phyloP scores from a whole-genome alignment of 2,888 invertebrate species.

The Helleia helle region DNA sequence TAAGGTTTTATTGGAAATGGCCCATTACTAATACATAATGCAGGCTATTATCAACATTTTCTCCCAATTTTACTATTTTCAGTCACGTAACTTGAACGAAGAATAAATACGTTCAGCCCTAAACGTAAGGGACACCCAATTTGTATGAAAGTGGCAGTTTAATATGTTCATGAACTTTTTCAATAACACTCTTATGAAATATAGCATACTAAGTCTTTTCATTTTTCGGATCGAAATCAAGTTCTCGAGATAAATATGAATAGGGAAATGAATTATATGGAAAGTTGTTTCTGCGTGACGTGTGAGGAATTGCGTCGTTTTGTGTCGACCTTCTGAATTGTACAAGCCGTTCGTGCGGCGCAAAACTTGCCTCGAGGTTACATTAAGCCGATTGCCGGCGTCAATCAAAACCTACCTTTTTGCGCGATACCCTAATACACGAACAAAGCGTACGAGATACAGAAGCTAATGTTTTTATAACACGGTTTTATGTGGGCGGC shows the following conservation, averaged over 20 bases:
- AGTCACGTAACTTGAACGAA: slow-evolving; percentile 71
- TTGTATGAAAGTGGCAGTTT: slow-evolving; percentile 37
- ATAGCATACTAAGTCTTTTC: neutral
- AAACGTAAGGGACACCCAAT: slow-evolving; percentile 36
- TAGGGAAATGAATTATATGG: slow-evolving; percentile 70
- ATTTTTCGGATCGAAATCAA: slow-evolving; percentile 31
- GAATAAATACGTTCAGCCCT: slow-evolving; percentile 48
- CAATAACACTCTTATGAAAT: neutral
- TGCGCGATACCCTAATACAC: slow-evolving; percentile 46
- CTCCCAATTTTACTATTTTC: slow-evolving; percentile 73
- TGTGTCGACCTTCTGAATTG: slow-evolving; percentile 68
- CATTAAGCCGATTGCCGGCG: slow-evolving; percentile 71
- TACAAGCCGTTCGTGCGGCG: slow-evolving; percentile 65
- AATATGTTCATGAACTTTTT: too few relatives aligned
- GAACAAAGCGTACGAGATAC: slow-evolving; percentile 34
- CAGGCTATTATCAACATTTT: slow-evolving; percentile 74
- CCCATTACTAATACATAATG: slow-evolving; percentile 72
- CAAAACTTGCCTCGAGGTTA: slow-evolving; percentile 69
- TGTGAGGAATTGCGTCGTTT: slow-evolving; percentile 69
- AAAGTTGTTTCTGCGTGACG: slow-evolving; percentile 65
- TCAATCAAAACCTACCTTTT: slow-evolving; percentile 70
- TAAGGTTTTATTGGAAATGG: slow-evolving; percentile 72
- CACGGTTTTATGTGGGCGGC: slow-evolving; percentile 18
- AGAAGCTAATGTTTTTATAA: slow-evolving; percentile 35
- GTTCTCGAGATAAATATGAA: slow-evolving; percentile 70